Evolutionary conservation across 2,888 invertebrate species (phyloP).

Genomic region (Sepioteuthis lessoniana): DNA sequence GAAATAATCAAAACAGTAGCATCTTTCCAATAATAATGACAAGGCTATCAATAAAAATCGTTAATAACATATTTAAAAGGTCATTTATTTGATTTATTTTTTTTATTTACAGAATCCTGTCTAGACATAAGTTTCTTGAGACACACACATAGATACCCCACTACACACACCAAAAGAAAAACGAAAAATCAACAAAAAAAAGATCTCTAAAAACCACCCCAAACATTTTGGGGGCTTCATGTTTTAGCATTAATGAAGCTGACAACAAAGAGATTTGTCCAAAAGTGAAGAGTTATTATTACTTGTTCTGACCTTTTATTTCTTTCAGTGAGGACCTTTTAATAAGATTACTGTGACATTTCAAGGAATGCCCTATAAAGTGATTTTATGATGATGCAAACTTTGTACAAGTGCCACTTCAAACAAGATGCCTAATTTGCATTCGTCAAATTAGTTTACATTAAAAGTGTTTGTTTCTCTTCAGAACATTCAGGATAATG

Average conservation of each 20-base stretch:
- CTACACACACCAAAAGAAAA: background rate
- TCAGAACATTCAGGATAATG: background rate
- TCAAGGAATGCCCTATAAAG: background rate
- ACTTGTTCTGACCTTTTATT: background rate
- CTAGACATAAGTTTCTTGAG: background rate
- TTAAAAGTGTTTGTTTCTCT: slow-evolving; percentile 1
- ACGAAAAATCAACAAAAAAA: background rate
- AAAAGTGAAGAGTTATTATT: slow-evolving; percentile 1
- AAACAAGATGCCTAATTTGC: slow-evolving; percentile 20
- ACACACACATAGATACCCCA: background rate
- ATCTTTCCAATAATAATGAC: too few species aligned
- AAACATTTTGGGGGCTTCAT: background rate
- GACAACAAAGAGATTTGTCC: slow-evolving; percentile 23
- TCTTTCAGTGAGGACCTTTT: slow-evolving; percentile 33
- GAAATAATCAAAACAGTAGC: too few species aligned
- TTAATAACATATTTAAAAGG: background rate
- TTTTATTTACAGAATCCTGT: background rate
- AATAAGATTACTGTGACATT: background rate
- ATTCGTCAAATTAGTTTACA: background rate
- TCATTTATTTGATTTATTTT: background rate
- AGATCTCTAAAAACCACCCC: background rate
- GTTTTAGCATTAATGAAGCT: slow-evolving; percentile 16
- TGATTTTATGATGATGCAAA: background rate
- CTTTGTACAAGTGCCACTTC: background rate
- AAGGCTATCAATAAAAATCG: background rate